A percentile compares a stretch with the other conserved stretches of the same genome.
phyloP scores from a whole-genome alignment of 2,888 invertebrate genomes.

The Ectobius pallidus region DNA sequence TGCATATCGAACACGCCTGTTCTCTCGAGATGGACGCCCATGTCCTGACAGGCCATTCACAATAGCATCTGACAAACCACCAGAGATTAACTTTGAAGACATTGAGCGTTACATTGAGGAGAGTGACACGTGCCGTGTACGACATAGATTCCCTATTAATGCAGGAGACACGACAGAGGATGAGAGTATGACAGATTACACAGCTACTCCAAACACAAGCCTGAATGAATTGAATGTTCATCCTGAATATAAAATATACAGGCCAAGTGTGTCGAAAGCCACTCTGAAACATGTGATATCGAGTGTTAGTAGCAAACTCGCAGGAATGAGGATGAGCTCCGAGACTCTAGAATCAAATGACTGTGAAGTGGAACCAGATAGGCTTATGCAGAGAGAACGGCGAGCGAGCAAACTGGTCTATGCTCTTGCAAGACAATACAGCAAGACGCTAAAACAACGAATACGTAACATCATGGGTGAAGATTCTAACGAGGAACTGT shows the following conservation, averaged over 20 bases:
- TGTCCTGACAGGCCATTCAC: conserved; percentile 70
- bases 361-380: conserved; percentile 44
- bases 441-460: conserved; percentile 52
- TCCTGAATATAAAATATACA: conserved; percentile 76
- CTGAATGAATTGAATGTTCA: conserved; percentile 65
- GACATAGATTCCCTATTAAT: conserved; percentile 43
- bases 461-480: conserved; percentile 49
- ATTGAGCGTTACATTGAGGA: conserved; percentile 61
- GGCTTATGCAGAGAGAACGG: conserved; percentile 44
- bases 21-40: conserved; percentile 56
- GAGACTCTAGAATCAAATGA: conserved; percentile 51
- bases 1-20: conserved; percentile 18
- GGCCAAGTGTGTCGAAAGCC: conserved; percentile 47
- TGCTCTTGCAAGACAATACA: conserved; percentile 52
- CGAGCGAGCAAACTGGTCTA: conserved; percentile 49
- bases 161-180: conserved; percentile 50
- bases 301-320: conserved; percentile 51
- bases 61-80: conserved; percentile 72
- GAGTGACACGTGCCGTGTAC: conserved; percentile 36
- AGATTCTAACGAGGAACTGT: conserved; percentile 34
- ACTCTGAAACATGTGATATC: conserved; percentile 48
- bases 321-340: conserved; percentile 53
- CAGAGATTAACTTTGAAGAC: conserved; percentile 70
- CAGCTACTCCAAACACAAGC: conserved; percentile 55
- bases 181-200: conserved; percentile 52